Evolutionary conservation across 2,113 vertebrate genomes (phyloP), one percentile per base, ranked within the genome.

Genomic region (Microtus richardsoni): DNA sequence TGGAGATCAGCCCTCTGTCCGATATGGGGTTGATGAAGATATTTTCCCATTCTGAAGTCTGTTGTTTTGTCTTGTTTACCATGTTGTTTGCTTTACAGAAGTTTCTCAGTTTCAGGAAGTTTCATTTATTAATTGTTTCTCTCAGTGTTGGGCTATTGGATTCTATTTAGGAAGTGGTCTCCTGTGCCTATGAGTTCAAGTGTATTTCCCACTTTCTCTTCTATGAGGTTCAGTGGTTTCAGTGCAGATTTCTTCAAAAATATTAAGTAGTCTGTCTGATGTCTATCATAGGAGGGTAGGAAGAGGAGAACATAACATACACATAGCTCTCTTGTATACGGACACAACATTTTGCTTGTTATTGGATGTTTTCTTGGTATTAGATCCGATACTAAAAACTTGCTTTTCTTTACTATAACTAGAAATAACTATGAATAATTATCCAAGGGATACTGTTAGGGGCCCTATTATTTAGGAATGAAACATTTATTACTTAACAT

Each of bases 401-500:
- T 33, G 33, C 91, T 96, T 94, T 94, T 95, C n/a, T 96, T 89
- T 82, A 12, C 41, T 84, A 0, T 91, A 89, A 86, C 84, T 96
- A 74, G 83, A 94, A 92, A 83, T 91, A 91, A 79, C 79, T 91
- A 5, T 91, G 62, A 13, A 1, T 64, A 89, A 88, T 89, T 78
- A 80, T 93, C 85, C 78, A 96, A 64, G 77, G 80, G 33, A 95
- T 95, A 54, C 94, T 70, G 30, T 91, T 91, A 92, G 74, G 64
- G 87, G 16, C 54, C 68, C 96, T 86, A 91, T 96, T 91, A 58
- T 87, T 52, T 26, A 83, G 68, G 90, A 94, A 82, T 78, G 78
- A 36, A 91, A 70, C 78, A 90, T 95, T 92, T 30, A 41, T 96
- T 96, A 83, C 77, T 92, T 97, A 91, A 79, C 86, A 95, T 70